Base-by-base conservation (phyloP, 2,113 vertebrate genomes). In the zebrafish (Danio rerio) region DNA sequence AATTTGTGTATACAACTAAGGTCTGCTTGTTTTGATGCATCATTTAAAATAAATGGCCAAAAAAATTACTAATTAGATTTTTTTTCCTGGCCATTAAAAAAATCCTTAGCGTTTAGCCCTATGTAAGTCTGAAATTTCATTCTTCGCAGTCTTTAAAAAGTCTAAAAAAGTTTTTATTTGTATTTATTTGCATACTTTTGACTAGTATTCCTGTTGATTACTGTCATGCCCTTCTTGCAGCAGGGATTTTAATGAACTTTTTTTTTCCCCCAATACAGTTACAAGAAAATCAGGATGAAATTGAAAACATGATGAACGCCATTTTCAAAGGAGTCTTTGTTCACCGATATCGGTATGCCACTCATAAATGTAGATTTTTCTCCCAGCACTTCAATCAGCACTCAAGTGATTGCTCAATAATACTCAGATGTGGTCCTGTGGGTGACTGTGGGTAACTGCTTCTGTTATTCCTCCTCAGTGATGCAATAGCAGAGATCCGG, bases 291-390 rank as follows among this genome's bases (percentile, higher is more conserved):
- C 98, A 99, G 89, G 98, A 99, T 87, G 98, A 99, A 94, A 99
- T 99, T 92, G 98, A 99, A 93, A 99, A 99, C 91, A 99, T 99
- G 98, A 99, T 99, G 98, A 99, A 99, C 90, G 98, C 98, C 85
- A 99, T 99, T 94, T 99, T 99, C 95, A 99, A 99, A 93, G 98
- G 98, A 87, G 98, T 99, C 88, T 99, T 99, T 92, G 97, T 99
- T 91, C 98, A 99, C 89, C 92, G 98, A 95, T 99, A 99, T 89
- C 93, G 98, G 98, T 99, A 95, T 88, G 95, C 87, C 88, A 6
- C 12, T 77, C 18, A 76, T 5, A 9, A 12, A 8, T 13, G 11
- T 0, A 40, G 40, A 73, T 31, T 52, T 21, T 58, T 79, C 9
- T 66, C 21, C 47, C 9, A 10, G 16, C 40, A 42, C 52, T 15